Percentiles rank a stretch among this genome's conserved stretches.
Conservation (phyloP, 2,888 invertebrate species). For the Oxytorus armatus region DNA sequence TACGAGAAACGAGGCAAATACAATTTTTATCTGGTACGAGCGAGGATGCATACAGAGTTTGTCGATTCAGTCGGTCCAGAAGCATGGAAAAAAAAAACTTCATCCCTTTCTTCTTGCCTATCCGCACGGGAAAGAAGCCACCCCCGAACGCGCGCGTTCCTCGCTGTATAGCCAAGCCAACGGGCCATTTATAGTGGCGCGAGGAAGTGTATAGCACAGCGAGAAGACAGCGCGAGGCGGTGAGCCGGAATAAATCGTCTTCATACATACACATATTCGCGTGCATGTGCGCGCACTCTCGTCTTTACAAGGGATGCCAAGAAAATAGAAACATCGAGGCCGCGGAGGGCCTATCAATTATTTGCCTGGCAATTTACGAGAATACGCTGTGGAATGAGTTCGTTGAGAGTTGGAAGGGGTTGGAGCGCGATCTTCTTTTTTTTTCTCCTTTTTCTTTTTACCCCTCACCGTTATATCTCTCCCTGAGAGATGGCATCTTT, state of each 20-base stretch:
- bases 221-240: conserved; percentile 75
- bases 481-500: conserved; percentile 80
- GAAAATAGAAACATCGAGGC: conserved; percentile 83
- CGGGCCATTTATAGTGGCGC: conserved; percentile 64
- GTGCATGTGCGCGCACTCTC: conserved; percentile 52
- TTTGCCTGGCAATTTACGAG: conserved; percentile 81
- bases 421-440: conserved; percentile 16
- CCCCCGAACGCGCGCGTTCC: conserved; percentile 48
- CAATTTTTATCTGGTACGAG: conserved; percentile 15
- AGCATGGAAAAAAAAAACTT: conserved; percentile 27
- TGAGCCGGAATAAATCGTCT: conserved; percentile 83
- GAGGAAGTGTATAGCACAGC: conserved; percentile 44
- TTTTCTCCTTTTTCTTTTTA: background rate
- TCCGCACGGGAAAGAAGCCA: conserved; percentile 40
- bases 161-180: conserved; percentile 55
- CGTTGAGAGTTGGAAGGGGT: background rate
- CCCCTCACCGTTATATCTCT: conserved; percentile 56
- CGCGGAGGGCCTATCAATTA: conserved; percentile 84
- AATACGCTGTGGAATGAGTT: no score
- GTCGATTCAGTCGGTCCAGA: conserved; percentile 15
- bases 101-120: conserved; percentile 25
- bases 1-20: conserved; percentile 4
- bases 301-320: conserved; percentile 82
- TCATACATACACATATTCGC: conserved; percentile 12
- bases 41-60: conserved; percentile 10